These are phyloP conservation scores for Promerops cafer DNA, from an alignment of 2,113 vertebrate species.

Conservation along the genomic window DNA sequence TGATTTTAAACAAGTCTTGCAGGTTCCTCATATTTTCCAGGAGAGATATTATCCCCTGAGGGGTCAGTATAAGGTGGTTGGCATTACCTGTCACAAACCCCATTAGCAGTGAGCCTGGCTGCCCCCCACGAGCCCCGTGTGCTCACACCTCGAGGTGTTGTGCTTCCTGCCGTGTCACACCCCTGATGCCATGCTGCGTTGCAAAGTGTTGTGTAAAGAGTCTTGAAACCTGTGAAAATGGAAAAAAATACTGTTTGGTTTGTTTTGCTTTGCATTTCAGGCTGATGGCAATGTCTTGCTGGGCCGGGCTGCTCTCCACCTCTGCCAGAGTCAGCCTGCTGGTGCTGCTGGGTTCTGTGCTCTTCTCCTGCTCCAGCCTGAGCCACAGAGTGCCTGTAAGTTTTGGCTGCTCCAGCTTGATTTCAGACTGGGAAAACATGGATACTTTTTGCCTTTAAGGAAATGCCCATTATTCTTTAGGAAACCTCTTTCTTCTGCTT, in stretches of 20 bases:
- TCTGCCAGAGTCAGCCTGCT: slow-evolving; percentile 15
- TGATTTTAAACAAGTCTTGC: background rate
- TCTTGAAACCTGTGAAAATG: background rate
- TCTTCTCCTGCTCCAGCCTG: background rate
- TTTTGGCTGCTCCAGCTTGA: background rate
- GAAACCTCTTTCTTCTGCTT: background rate
- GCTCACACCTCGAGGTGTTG: background rate
- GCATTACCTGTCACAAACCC: background rate
- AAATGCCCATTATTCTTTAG: background rate
- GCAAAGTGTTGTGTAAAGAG: background rate
- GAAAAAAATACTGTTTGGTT: background rate
- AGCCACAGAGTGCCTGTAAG: slow-evolving; percentile 29
- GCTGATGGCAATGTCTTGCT: slow-evolving; percentile 18
- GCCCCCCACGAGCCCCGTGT: fast-evolving
- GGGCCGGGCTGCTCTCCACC: background rate
- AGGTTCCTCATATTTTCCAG: background rate
- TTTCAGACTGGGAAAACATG: background rate
- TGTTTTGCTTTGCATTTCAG: slow-evolving; percentile 31
- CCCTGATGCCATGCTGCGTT: background rate
- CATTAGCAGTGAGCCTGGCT: background rate
- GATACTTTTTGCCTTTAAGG: background rate
- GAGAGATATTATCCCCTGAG: background rate
- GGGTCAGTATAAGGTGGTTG: background rate
- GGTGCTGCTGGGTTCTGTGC: background rate
- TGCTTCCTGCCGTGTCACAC: background rate